phyloP scores from a whole-genome alignment of 2,888 invertebrate genomes.

The Leptothorax acervorum region DNA sequence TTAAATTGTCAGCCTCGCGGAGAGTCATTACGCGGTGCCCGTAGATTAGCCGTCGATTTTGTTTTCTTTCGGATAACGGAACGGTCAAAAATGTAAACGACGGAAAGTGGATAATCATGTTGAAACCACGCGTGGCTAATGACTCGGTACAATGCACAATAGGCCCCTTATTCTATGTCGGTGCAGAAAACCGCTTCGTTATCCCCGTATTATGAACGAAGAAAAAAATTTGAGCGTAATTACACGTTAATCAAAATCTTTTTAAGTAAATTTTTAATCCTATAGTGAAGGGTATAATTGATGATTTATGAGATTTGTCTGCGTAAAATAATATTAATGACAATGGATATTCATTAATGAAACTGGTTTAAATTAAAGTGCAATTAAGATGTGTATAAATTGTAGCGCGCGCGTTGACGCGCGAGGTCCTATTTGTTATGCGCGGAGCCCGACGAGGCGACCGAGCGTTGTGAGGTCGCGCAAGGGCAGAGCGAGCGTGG shows the following conservation, averaged over 20 bases:
- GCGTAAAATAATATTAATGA: not conserved
- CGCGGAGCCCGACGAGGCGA: too few species aligned
- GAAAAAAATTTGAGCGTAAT: slow-evolving; percentile 18
- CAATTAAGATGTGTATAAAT: not conserved
- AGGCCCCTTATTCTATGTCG: slow-evolving; percentile 34
- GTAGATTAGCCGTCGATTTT: slow-evolving; percentile 44
- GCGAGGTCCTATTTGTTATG: too few species aligned
- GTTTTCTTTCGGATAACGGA: not conserved
- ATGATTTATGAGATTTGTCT: slow-evolving; percentile 4
- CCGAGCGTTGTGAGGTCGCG: too few species aligned
- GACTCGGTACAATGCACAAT: slow-evolving; percentile 49
- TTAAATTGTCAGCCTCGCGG: slow-evolving; percentile 49
- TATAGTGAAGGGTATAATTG: not conserved
- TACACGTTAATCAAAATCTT: slow-evolving; percentile 32
- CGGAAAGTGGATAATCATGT: slow-evolving; percentile 54
- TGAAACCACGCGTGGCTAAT: slow-evolving; percentile 47
- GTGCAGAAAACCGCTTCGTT: slow-evolving; percentile 52
- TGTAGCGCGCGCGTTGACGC: too few species aligned
- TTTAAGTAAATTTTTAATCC: not conserved
- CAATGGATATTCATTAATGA: not conserved
- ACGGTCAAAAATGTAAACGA: slow-evolving; percentile 48
- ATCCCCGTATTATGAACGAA: slow-evolving; percentile 32
- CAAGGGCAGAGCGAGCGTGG: too few species aligned
- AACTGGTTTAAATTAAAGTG: not conserved
- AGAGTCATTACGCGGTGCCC: slow-evolving; percentile 30